Base-by-base conservation (phyloP, 2,888 invertebrate genomes). In the Schrankia costaestrigalis region DNA sequence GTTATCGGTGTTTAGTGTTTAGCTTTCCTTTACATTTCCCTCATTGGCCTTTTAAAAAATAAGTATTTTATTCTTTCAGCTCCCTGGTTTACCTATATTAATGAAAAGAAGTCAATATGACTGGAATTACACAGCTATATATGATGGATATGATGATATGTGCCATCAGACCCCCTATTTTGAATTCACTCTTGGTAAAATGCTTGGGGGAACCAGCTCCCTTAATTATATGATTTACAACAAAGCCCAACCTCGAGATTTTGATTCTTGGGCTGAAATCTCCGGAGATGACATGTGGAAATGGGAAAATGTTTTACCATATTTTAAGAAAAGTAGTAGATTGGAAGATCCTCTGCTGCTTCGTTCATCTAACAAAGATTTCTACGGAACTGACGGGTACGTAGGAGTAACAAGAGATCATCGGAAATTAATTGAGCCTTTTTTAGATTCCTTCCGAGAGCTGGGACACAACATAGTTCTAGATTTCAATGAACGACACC, bases 401-500 rank as follows among this genome's bases (percentile, higher is more conserved):
- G 12, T 62, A 6, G 49, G 50, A 14, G 41, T 65, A 4, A 56
- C 52, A 3, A 51, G 37, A 42, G 52, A 65, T 23, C 36, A 45
- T n/a, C 44, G 53, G 3, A 31, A 46, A 6, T 43, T 46, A 11
- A 41, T 58, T 6, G 25, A 50, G 3, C 41, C 39, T 6, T 56
- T 59, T 28, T 55, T 68, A 44, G 62, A 72, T 28, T 83, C 76
- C 0, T 74, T 73, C 3, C 40, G 56, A 14, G 79, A 86, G 55
- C 43, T 80, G 27, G 85, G 82, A 3, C 63, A 80, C 40, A 58
- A 70, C 3, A 67, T 62, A 17, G 44, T 74, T 18, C 32, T 61
- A 41, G 51, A 68, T 33, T 47, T 56, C 10, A 69, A 66, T 25
- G 59, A 59, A 5, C 42, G 72, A 59, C 35, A 74, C 73, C 11